These are phyloP conservation scores for Myrmecobius fasciatus DNA, from an alignment of 2,113 vertebrate genomes.

Conservation along the genomic window DNA sequence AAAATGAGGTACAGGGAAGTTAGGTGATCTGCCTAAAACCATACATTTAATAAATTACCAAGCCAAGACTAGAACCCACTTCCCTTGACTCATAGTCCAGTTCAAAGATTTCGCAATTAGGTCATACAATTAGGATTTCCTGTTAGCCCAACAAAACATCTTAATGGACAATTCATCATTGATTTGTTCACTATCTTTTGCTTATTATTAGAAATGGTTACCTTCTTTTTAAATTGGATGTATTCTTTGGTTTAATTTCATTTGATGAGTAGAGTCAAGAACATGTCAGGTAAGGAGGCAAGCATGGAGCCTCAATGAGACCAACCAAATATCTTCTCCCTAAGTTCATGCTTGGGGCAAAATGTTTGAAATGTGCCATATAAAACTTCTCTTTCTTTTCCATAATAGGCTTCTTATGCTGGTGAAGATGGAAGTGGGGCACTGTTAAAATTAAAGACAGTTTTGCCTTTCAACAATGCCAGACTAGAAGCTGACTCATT, in stretches of 20 bases:
- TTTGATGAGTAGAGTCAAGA: conserved; percentile 37
- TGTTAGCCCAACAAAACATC: not conserved
- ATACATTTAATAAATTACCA: not conserved
- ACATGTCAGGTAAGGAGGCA: conserved; percentile 52
- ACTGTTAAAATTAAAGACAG: conserved; percentile 75
- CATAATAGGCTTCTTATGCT: conserved; percentile 70
- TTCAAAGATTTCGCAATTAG: not conserved
- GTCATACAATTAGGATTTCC: not conserved
- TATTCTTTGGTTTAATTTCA: conserved; percentile 19
- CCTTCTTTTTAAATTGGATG: not conserved
- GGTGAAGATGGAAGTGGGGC: conserved; percentile 59
- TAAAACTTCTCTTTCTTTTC: conserved; percentile 72
- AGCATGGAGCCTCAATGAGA: conserved; percentile 49
- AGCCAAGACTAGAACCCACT: not conserved
- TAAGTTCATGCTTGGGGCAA: conserved; percentile 59
- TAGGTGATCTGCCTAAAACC: not conserved
- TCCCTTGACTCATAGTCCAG: not conserved
- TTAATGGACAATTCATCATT: not conserved
- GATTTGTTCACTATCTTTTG: not conserved
- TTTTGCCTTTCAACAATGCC: conserved; percentile 71
- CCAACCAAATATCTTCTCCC: not conserved
- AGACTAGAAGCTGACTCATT: conserved; percentile 71
- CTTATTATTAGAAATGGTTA: conserved; percentile 36
- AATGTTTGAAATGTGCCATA: conserved; percentile 68
- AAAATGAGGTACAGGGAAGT: not conserved